These are phyloP conservation scores for Entelurus aequoreus DNA, from an alignment of 2,113 vertebrate species.

Conservation along the genomic window DNA sequence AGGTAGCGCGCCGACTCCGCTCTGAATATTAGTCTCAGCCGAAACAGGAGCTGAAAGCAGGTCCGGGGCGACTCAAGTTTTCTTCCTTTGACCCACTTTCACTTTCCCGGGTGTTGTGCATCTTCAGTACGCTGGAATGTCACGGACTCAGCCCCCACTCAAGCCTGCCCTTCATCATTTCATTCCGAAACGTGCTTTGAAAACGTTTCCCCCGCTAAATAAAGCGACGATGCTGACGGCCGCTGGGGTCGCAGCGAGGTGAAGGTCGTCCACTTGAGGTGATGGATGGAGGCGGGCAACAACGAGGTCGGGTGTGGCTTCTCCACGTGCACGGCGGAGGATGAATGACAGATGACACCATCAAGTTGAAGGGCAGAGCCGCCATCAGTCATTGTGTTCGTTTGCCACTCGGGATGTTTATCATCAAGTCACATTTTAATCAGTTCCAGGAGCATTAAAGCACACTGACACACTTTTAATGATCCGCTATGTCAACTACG, in stretches of 20 bases:
- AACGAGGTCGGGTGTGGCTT: neutral
- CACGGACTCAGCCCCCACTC: no score
- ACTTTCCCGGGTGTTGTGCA: constrained; percentile 48
- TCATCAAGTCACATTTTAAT: constrained; percentile 39
- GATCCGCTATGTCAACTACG: no score
- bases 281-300: constrained; percentile 48
- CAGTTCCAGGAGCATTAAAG: neutral
- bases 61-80: constrained; percentile 38
- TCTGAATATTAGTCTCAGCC: constrained; percentile 34
- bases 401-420: constrained; percentile 42
- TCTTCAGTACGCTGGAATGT: constrained; percentile 57
- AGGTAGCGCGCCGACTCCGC: constrained; percentile 31
- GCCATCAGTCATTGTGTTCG: constrained; percentile 39
- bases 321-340: constrained; percentile 38
- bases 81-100: constrained; percentile 64
- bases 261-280: constrained; percentile 20
- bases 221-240: neutral
- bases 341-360: constrained; percentile 39
- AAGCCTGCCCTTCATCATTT: constrained; percentile 57
- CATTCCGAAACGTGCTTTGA: constrained; percentile 21
- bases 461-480: no score
- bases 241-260: constrained; percentile 23
- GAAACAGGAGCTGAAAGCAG: constrained; percentile 42
- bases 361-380: constrained; percentile 43
- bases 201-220: constrained; percentile 2